Base-by-base conservation (phyloP, 2,113 vertebrate genomes). In the Thryonomys swinderianus region DNA sequence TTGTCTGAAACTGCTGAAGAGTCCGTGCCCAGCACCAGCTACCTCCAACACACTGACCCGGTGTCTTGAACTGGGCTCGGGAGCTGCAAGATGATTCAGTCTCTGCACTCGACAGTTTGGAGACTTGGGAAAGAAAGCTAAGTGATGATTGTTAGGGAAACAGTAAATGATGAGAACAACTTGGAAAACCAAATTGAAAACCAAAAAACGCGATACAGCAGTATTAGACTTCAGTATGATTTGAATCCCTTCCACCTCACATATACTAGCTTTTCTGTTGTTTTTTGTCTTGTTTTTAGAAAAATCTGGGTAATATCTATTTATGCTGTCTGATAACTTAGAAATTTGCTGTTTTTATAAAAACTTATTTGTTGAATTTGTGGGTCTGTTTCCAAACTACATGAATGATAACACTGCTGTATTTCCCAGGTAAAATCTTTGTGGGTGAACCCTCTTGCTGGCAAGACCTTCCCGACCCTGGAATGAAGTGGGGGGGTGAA, bases 341-440 rank as follows among this genome's bases (percentile, higher is more conserved):
- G 88, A n/a, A 57, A 67, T 74, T 85, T 92, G 40, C 25, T 89
- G 57, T 76, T 95, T 95, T 88, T 96, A 74, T 87, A 81, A 95
- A 53, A 86, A 91, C n/a, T 84, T 79, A 92, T 51, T 83, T 88
- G 69, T 32, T 85, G 59, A 51, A 45, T 48, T 51, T 55, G 88
- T 27, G 21, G 78, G 62, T 86, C 37, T 59, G 71, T 69, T 88
- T 91, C 79, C 61, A 92, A 96, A 95, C 82, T 92, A 25, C 67
- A 94, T 74, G 32, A 62, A 96, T 84, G 79, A 87, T 25, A 88
- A 91, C 79, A 79, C 14, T 79, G 66, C 83, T 94, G 67, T 80
- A 83, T 96, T 94, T 95, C 87, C 30, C 84, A 93, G 37, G 67
- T 71, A 96, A 93, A 91, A 91, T 86, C 67, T n/a, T n/a, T n/a